phyloP scores from a whole-genome alignment of 1,140 invertebrate species.

The Dolichoris vasculosae region DNA sequence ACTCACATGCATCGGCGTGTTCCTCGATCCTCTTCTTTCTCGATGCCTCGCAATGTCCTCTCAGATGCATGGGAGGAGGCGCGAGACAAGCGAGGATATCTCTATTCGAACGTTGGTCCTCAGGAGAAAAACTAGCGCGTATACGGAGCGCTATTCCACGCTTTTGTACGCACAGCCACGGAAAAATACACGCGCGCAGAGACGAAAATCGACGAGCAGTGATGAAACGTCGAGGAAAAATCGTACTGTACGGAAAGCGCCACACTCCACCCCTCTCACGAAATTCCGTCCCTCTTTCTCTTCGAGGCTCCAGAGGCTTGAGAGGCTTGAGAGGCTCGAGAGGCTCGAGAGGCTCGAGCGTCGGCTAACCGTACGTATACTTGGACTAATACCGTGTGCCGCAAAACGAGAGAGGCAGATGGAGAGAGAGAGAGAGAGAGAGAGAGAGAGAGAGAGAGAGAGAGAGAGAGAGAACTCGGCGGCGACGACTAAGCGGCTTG shows the following conservation, averaged over 20 bases:
- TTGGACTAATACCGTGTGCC: neutral
- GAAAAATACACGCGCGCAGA: neutral
- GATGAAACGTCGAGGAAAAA: neutral
- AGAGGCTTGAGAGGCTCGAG: neutral
- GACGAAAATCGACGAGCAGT: neutral
- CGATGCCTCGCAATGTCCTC: neutral
- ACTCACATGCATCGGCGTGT: conserved; percentile 8
- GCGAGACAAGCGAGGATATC: neutral
- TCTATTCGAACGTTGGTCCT: neutral
- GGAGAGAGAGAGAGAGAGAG: conserved; percentile 2
- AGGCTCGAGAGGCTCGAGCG: neutral
- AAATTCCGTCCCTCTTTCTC: neutral
- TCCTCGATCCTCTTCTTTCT: conserved; percentile 6
- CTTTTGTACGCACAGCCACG: neutral
- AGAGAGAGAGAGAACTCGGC: neutral
- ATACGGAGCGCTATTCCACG: neutral
- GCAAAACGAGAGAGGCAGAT: neutral
- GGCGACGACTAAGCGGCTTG: neutral
- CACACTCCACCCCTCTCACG: neutral
- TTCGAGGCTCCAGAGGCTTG: neutral
- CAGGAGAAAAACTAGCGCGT: neutral
- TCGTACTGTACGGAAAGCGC: neutral
- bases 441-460: neutral
- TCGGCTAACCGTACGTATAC: neutral
- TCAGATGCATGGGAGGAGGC: conserved; percentile 14